Evolutionary conservation across 2,797 vertebrate genomes (phyloP).

Genomic region (Staurois parvus): DNA sequence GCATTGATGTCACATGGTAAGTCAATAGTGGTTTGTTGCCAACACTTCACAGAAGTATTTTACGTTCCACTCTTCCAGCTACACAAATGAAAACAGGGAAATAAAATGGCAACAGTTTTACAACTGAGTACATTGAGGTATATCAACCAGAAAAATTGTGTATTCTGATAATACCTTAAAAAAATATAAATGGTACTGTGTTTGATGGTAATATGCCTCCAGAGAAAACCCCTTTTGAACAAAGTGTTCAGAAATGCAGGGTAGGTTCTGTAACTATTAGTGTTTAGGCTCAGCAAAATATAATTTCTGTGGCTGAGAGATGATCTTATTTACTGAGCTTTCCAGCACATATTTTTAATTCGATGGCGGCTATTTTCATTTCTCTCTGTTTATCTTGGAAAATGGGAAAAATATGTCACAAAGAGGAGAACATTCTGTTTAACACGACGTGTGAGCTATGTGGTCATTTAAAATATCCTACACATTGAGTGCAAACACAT

Average conservation of each 20-base stretch:
- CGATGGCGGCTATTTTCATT: conserved; percentile 35
- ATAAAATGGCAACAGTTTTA: background rate
- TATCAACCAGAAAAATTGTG: background rate
- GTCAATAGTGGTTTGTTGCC: conserved; percentile 54
- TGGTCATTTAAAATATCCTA: conserved; percentile 7
- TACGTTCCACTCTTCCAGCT: conserved; percentile 25
- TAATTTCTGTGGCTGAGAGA: conserved; percentile 24
- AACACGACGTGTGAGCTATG: background rate
- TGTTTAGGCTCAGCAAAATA: conserved; percentile 24
- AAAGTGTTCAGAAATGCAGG: conserved; percentile 16
- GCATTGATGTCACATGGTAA: conserved; percentile 69
- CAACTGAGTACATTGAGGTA: background rate
- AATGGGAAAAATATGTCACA: background rate
- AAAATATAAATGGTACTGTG: background rate
- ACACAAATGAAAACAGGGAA: background rate
- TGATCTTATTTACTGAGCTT: conserved; percentile 40
- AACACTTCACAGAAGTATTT: background rate
- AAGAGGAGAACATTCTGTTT: conserved; percentile 1
- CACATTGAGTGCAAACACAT: background rate
- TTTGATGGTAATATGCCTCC: background rate
- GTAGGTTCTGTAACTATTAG: background rate
- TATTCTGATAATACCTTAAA: conserved; percentile 2
- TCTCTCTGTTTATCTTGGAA: conserved; percentile 39
- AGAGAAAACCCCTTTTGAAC: conserved; percentile 17
- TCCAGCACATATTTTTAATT: conserved; percentile 30